Evolutionary conservation across 1,140 invertebrate genomes (phyloP).

Genomic region (Aphaenogaster rudis): DNA sequence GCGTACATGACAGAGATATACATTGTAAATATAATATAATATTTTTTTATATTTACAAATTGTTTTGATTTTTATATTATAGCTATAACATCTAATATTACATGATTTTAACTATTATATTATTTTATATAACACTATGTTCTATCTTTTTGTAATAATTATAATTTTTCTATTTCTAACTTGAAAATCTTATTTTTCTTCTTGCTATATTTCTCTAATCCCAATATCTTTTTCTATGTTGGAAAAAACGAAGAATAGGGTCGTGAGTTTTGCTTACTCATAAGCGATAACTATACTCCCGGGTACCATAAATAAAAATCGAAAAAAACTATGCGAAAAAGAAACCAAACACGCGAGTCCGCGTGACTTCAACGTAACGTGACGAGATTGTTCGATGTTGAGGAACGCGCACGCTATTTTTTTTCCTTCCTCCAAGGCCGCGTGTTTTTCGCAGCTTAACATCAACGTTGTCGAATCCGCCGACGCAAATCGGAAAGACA

Average conservation of each 20-base stretch:
- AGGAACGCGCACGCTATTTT: constrained; percentile 26
- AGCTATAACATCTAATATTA: background rate
- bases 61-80: background rate
- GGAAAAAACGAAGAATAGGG: background rate
- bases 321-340: constrained; percentile 8
- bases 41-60: too few species aligned
- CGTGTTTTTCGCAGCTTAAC: background rate
- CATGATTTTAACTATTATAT: background rate
- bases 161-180: background rate
- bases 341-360: constrained; percentile 25
- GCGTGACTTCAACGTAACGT: constrained; percentile 38
- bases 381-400: constrained; percentile 17
- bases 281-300: constrained; percentile 7
- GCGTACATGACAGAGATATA: background rate
- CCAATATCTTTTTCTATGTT: background rate
- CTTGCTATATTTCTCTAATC: background rate
- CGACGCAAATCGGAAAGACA: constrained; percentile 62
- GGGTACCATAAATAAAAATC: constrained; percentile 33
- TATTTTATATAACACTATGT: background rate
- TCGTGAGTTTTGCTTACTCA: constrained; percentile 27
- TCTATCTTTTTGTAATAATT: background rate
- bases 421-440: constrained; percentile 19
- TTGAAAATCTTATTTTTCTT: background rate
- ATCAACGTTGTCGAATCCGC: background rate
- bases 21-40: background rate